Evolutionary conservation across 1,140 invertebrate genomes (phyloP), one percentile per base, ranked within the genome.

Genomic region (Polyergus mexicanus): DNA sequence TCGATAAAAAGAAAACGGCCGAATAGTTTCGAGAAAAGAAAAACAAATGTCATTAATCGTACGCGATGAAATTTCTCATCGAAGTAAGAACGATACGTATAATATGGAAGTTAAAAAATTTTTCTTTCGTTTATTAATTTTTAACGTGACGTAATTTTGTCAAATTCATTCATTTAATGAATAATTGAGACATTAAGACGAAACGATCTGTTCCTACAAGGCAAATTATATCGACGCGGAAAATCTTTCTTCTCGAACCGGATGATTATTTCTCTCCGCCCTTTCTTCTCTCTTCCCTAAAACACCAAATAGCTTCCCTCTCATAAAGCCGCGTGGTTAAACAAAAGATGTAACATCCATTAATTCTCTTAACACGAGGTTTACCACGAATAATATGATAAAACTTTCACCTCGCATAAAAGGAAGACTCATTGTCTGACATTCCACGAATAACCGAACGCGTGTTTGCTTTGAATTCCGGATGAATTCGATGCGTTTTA

Each of bases 381-480:
- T 88, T 78, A 72, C 47, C 84, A 25, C 28, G 74, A 84, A 80
- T 78, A 81, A 88, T 74, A 74, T 84, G 85, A 86, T 78, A 78
- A 86, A 86, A 84, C 72, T 86, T 88, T 58, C 77, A 11, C 66
- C 58, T 47, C 13, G 32, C 38, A 22, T 35, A 58, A 51, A 51
- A 58, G 51, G 22, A 78, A 54, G 35, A 28, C 76, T 66, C 77
- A 69, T 81, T 81, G 77, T 69, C 65, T 71, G 51, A 81, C 65
- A 81, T 69, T 81, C 77, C 65, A 32, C 25, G 66, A 54, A 72
- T 81, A 72, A 81, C 38, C 51, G 19, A 71, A 71, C 38, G 54
- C 78, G 25, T 56, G 66, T 60, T 72, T 28, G 78, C 38, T 81
- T 81, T 58, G 78, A 81, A 72, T 72, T 32, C 51, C 38, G 38